Conservation (phyloP, 2,797 vertebrate species). For the Denticeps clupeoides region DNA sequence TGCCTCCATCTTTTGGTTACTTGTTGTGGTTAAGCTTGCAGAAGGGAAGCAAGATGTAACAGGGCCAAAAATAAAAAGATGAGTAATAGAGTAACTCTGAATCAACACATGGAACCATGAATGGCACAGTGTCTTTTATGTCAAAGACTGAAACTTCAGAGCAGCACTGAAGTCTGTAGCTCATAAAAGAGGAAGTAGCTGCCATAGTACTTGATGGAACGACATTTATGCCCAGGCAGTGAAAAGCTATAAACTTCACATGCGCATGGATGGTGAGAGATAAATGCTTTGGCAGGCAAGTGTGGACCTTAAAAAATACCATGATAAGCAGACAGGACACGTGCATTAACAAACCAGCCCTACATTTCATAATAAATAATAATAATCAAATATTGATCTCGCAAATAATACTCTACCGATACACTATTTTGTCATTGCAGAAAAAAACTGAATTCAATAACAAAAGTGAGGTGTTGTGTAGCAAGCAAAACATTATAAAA, state of each 20-base stretch:
- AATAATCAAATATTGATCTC: no score
- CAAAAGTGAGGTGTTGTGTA: no score
- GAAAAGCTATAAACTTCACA: constrained; percentile 9
- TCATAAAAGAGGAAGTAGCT: constrained; percentile 32
- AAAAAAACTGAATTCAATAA: no score
- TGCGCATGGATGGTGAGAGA: constrained; percentile 9
- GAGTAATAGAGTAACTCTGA: constrained; percentile 28
- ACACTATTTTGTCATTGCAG: no score
- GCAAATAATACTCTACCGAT: no score
- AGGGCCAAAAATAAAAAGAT: no score
- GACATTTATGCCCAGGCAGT: constrained; percentile 31
- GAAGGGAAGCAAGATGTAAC: no score
- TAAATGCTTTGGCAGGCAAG: constrained; percentile 34
- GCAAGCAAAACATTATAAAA: no score
- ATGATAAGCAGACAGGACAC: background rate
- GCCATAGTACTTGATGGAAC: constrained; percentile 28
- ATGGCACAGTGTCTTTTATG: constrained; percentile 36
- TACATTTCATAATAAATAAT: no score
- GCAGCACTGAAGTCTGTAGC: constrained; percentile 17
- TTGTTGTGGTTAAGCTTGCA: no score
- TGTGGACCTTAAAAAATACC: constrained; percentile 10
- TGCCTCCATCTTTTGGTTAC: no score
- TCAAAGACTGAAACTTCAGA: constrained; percentile 27
- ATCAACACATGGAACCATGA: constrained; percentile 25
- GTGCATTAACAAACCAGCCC: constrained; percentile 4